Percentiles rank a stretch among this genome's conserved stretches.
Evolutionary conservation across 1,140 invertebrate genomes (phyloP).

Genomic region (Thaumetopoea pityocampa): DNA sequence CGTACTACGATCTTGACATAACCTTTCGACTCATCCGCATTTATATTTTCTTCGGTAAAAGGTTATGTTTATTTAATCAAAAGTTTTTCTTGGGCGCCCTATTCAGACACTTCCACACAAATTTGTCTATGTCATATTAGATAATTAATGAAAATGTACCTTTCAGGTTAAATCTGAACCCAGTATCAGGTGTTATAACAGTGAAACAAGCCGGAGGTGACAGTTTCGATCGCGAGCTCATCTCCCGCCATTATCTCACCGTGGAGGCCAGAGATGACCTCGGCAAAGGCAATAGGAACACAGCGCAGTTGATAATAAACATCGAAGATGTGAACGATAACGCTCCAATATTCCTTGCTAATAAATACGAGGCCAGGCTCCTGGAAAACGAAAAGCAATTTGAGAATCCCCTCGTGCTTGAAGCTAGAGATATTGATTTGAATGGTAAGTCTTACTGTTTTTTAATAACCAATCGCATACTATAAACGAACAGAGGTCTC

Average conservation of each 20-base stretch:
- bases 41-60: too few relatives aligned
- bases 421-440: conserved; percentile 90
- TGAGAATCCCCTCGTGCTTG: conserved; percentile 84
- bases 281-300: conserved; percentile 79
- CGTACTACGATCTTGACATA: too few relatives aligned
- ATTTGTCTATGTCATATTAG: too few relatives aligned
- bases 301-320: conserved; percentile 88
- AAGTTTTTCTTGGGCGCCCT: too few relatives aligned
- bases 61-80: too few relatives aligned
- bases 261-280: conserved; percentile 93
- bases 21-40: too few relatives aligned
- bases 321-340: conserved; percentile 95
- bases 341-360: conserved; percentile 87
- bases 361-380: conserved; percentile 89
- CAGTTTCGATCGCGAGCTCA: conserved; percentile 91
- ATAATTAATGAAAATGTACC: not conserved
- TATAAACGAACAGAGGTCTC: too few relatives aligned
- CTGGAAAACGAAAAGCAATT: conserved; percentile 89
- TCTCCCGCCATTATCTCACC: conserved; percentile 91
- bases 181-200: conserved; percentile 87
- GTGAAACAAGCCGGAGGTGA: conserved; percentile 84
- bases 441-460: conserved; percentile 78
- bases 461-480: too few relatives aligned
- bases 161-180: conserved; percentile 87
- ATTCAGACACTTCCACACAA: conserved; percentile 2